phyloP scores from a whole-genome alignment of 2,888 invertebrate genomes.

The Apocheima hispidaria region DNA sequence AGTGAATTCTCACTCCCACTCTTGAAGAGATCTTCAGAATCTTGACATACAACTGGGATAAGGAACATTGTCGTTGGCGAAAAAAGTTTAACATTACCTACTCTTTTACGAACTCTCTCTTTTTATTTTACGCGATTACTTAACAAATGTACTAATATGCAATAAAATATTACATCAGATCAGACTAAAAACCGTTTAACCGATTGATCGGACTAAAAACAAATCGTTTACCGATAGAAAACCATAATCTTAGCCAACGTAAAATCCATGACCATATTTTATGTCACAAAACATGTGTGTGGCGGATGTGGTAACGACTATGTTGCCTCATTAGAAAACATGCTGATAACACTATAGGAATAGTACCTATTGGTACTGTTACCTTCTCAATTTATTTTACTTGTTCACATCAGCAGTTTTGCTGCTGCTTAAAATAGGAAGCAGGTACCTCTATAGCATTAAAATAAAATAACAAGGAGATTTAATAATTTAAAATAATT shows the following conservation, averaged over 20 bases:
- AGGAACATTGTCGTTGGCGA: too few species aligned
- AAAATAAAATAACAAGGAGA: background rate
- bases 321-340: conserved; percentile 8
- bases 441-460: background rate
- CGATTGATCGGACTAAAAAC: too few species aligned
- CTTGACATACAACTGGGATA: too few species aligned
- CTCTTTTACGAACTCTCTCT: too few species aligned
- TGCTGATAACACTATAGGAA: conserved; percentile 2
- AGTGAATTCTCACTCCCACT: too few species aligned
- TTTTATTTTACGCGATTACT: too few species aligned
- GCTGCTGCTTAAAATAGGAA: background rate
- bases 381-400: background rate
- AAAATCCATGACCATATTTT: conserved; percentile 2
- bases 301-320: conserved; percentile 17
- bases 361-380: background rate
- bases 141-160: too few species aligned
- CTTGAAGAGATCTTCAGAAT: too few species aligned
- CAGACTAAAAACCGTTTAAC: too few species aligned
- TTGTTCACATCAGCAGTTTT: background rate
- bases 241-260: background rate
- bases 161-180: too few species aligned
- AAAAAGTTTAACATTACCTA: too few species aligned
- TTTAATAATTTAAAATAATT: too few species aligned
- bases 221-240: background rate
- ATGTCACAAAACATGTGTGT: conserved; percentile 7